These are phyloP conservation scores for Hermaeophaga mercurialis DNA, from an alignment of 2,888 invertebrate species.

Conservation along the genomic window DNA sequence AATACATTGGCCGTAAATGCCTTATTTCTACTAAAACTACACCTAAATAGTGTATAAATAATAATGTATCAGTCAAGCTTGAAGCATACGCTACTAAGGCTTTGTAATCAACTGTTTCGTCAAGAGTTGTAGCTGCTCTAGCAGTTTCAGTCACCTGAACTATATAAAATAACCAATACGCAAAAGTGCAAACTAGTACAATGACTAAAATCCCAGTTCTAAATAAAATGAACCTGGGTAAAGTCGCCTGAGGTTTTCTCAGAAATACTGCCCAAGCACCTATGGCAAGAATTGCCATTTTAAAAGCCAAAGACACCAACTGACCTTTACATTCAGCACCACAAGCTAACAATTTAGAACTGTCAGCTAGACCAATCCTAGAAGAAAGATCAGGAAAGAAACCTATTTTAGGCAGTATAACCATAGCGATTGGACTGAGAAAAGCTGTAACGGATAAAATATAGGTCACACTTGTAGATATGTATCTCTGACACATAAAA, in stretches of 20 bases:
- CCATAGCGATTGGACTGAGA: conserved; percentile 93
- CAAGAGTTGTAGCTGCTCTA: conserved; percentile 77
- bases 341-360: conserved; percentile 76
- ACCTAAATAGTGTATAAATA: conserved; percentile 94
- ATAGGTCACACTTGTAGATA: conserved; percentile 80
- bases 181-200: conserved; percentile 89
- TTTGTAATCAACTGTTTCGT: conserved; percentile 83
- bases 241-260: conserved; percentile 79
- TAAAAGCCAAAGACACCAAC: conserved; percentile 88
- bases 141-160: conserved; percentile 87
- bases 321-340: conserved; percentile 94
- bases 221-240: conserved; percentile 91
- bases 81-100: conserved; percentile 91
- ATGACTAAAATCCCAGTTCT: conserved; percentile 87
- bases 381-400: conserved; percentile 78
- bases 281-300: conserved; percentile 84
- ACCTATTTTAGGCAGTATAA: conserved; percentile 88
- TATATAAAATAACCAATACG: conserved; percentile 98
- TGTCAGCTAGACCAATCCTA: conserved; percentile 71
- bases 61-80: conserved; percentile 89
- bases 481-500: conserved; percentile 79
- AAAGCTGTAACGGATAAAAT: conserved; percentile 83
- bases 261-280: conserved; percentile 94
- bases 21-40: conserved; percentile 92
- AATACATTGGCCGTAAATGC: conserved; percentile 88